Evolutionary conservation across 2,113 vertebrate species (phyloP).

Genomic region (Mormyrus iriodes): DNA sequence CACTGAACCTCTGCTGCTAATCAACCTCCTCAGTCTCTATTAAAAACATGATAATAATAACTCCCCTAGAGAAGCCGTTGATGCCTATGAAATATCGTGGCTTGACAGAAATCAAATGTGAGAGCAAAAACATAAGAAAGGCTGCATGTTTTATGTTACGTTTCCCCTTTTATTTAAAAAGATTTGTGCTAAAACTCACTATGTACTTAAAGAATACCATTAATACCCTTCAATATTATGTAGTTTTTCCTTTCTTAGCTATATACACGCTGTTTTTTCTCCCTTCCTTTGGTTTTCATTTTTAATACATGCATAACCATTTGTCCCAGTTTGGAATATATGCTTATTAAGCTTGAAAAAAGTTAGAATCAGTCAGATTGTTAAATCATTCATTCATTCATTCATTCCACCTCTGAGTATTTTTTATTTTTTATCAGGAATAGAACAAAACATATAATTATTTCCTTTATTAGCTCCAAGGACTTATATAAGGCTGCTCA

Average conservation of each 20-base stretch:
- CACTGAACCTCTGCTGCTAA: background rate
- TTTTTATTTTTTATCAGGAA: background rate
- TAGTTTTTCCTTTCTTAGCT: background rate
- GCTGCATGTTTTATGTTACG: background rate
- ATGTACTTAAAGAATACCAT: background rate
- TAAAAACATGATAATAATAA: background rate
- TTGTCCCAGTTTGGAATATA: background rate
- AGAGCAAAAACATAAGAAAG: background rate
- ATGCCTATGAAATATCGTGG: background rate
- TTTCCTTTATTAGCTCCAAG: background rate
- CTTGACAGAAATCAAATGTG: background rate
- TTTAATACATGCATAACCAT: background rate
- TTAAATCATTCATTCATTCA: background rate
- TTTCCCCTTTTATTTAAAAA: background rate
- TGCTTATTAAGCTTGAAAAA: background rate
- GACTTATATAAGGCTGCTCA: background rate
- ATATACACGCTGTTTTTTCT: background rate
- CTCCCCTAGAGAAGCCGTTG: background rate
- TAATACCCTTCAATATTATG: background rate
- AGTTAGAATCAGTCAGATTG: background rate
- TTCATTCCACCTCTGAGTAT: background rate
- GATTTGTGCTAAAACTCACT: background rate
- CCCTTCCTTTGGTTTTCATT: background rate
- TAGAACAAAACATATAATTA: background rate
- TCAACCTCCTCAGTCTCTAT: background rate